Evolutionary conservation across 1,140 invertebrate genomes (phyloP).

Genomic region (Drosophila elegans): DNA sequence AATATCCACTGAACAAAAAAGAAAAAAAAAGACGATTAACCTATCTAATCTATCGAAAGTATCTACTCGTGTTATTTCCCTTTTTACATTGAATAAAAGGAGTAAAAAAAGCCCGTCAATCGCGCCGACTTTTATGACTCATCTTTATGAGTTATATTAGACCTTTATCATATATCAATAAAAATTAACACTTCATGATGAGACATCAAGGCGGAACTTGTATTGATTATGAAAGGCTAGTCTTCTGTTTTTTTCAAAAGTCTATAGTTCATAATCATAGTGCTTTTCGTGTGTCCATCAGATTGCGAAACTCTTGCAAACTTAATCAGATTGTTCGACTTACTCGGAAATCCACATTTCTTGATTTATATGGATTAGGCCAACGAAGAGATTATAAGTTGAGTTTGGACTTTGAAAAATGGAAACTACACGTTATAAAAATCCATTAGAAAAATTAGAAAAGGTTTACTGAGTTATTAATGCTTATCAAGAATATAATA

Average conservation of each 20-base stretch:
- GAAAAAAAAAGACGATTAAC: slow-evolving; percentile 1
- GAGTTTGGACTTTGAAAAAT: slow-evolving; percentile 3
- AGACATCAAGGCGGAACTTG: slow-evolving; percentile 18
- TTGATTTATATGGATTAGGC: slow-evolving; percentile 38
- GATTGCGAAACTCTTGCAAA: slow-evolving; percentile 1
- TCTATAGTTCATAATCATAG: not conserved
- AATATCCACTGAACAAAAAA: not conserved
- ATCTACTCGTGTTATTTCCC: slow-evolving; percentile 27
- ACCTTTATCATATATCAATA: slow-evolving; percentile 25
- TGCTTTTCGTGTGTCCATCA: not conserved
- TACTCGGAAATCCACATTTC: slow-evolving; percentile 4
- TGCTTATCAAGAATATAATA: too few species aligned
- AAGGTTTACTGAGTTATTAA: too few species aligned
- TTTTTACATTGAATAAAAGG: slow-evolving; percentile 9
- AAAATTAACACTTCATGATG: slow-evolving; percentile 15
- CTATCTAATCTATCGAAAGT: slow-evolving; percentile 31
- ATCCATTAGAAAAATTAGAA: too few species aligned
- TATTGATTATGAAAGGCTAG: not conserved
- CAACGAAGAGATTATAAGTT: slow-evolving; percentile 3
- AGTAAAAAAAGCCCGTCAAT: slow-evolving; percentile 21
- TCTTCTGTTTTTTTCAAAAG: not conserved
- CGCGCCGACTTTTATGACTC: slow-evolving; percentile 22
- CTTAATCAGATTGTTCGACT: slow-evolving; percentile 18
- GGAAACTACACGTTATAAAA: too few species aligned
- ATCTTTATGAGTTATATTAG: slow-evolving; percentile 12